Evolutionary conservation across 2,797 vertebrate genomes (phyloP), one percentile per base, ranked within the genome.

Genomic region (Novumbra hubbsi): DNA sequence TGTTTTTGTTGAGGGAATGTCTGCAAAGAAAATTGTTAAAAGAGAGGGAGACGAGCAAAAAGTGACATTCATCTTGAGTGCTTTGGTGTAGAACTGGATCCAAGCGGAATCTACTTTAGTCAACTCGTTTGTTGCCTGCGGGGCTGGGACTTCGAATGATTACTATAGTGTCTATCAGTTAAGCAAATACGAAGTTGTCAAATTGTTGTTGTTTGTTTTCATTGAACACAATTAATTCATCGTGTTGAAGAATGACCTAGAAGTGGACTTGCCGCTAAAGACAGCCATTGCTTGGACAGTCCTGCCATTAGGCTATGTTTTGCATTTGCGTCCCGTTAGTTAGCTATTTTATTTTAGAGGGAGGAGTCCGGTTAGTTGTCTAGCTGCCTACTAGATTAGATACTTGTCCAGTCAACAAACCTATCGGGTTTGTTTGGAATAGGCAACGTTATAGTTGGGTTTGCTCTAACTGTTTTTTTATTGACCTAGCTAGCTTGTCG

Each of bases 1-100:
- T 91, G 89, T 88, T 88, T 90, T 92, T 90, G 89, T 90, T 81
- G 84, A 71, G 68, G 76, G 11, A 71, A 63, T 78, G 66, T 68
- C 28, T 67, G 50, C 9, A 32, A 50, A 55, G 32, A 65, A 15
- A 48, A 27, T 17, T 24, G 32, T 27, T 14, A 16, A 63, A 19
- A 67, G 15, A 41, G 65, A 64, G 32, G 32, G 48, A 66, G 27
- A 65, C 38, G 19, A 62, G 72, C 63, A 65, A 60, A 79, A 84
- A 84, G 85, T 85, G 84, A 76, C 83, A n/a, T 27, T 69, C 73
- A 72, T 65, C n/a, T 19, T 21, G 49, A 48, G 64, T 63, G 49
- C 67, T n/a, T 63, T 17, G 69, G 72, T 32, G 6, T 16, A 65
- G 69, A 66, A 55, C 67, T 0, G 77, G 72, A 52, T 38, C 50